A percentile compares a stretch with the other conserved stretches of the same genome.
Evolutionary conservation across 1,140 invertebrate species (phyloP).

Genomic region (Nomia melanderi): DNA sequence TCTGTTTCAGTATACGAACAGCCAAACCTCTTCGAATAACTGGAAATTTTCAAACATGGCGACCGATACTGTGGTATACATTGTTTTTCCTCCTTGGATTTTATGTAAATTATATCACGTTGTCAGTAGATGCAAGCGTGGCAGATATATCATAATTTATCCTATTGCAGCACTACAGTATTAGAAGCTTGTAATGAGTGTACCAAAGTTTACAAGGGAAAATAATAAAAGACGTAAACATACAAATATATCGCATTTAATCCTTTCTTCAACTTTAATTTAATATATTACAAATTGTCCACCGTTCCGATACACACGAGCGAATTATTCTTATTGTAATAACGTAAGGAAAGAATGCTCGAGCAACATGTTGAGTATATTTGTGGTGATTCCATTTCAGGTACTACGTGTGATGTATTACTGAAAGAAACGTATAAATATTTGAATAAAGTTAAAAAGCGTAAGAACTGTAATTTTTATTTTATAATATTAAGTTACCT

Average conservation of each 20-base stretch:
- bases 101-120: slow-evolving; percentile 66
- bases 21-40: slow-evolving; percentile 36
- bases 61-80: slow-evolving; percentile 60
- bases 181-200: slow-evolving; percentile 7
- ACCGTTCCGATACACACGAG: slow-evolving; percentile 77
- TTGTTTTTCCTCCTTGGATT: slow-evolving; percentile 72
- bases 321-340: slow-evolving; percentile 77
- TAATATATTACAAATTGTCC: slow-evolving; percentile 55
- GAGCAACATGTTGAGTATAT: slow-evolving; percentile 75
- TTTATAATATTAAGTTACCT: slow-evolving; percentile 73
- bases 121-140: slow-evolving; percentile 37
- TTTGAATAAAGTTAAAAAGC: background rate
- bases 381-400: slow-evolving; percentile 68
- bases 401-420: slow-evolving; percentile 62
- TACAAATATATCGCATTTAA: slow-evolving; percentile 41
- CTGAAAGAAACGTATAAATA: slow-evolving; percentile 63
- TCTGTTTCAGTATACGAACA: slow-evolving; percentile 39
- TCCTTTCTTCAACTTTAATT: background rate
- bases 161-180: slow-evolving; percentile 22
- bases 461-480: slow-evolving; percentile 28
- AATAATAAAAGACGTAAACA: slow-evolving; percentile 28
- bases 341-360: slow-evolving; percentile 77
- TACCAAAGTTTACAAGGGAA: slow-evolving; percentile 3
- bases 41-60: slow-evolving; percentile 49
- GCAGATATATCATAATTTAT: slow-evolving; percentile 12